Evolutionary conservation across 92 coral and sea anemone species (phyloP), one percentile per base, ranked within the genome.

Genomic region (Epizoanthus illoricatus): DNA sequence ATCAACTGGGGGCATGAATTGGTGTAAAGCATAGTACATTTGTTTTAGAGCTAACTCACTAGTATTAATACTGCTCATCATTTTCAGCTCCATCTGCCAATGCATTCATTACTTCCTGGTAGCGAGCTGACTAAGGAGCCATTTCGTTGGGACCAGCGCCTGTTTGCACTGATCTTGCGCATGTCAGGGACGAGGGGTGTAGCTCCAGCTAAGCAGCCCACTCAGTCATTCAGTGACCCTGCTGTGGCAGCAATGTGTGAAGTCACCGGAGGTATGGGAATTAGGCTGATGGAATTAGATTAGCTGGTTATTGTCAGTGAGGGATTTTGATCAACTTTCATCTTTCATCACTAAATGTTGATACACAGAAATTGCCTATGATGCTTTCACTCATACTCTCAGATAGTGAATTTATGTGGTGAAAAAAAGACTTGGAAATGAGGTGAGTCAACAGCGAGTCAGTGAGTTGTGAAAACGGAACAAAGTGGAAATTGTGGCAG

Each of bases 161-260:
- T 97, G 73, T 97, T 93, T 89, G 92, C 97, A 41, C 73, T 97
- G 62, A 88, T 97, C 20, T 63, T 97, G 19, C 92, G 94, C 42
- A 90, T 97, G 98, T 90, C 98, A 70, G 96, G 96, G 40, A 87
- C 91, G 49, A 90, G 93, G 36, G 98, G 92, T 36, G 89, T 86
- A 2, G 87, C 85, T 49, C 91, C 92, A 70, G 70, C 90, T 49
- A 88, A 92, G 71, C 91, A 83, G 39, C 88, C 88, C 58, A 80
- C 81, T 57, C 90, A 86, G 42, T 75, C 94, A 12, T 62, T 71
- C 2, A 87, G 74, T 74, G 99, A 97, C 1, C 93, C 95, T 28
- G 91, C 92, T n/a, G 89, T 97, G 36, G 93, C 94, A 9, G 98
- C 97, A 65, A 97, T 97, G 99, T 97, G 99, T 87, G 99, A 97